Evolutionary conservation across 2,113 vertebrate genomes (phyloP), one percentile per base, ranked within the genome.

Genomic region (Xenopus laevis): DNA sequence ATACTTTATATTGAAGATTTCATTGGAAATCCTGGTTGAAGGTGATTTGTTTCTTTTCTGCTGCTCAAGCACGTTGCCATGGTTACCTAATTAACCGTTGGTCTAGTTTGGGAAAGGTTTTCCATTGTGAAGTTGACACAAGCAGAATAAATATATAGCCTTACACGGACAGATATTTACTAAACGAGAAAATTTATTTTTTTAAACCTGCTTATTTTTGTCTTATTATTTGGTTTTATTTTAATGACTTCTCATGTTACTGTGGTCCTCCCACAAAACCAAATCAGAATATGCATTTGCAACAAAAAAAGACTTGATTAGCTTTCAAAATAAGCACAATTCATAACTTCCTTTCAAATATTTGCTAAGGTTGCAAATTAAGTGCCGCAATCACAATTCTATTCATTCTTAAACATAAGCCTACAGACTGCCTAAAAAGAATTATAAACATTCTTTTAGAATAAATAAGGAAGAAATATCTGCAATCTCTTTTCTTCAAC

Each of bases 1-100:
- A 68, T 50, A n/a, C 30, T 63, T 55, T 70, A 67, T 67, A 70
- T 12, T 20, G 59, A 44, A 30, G 59, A 64, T 77, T 40, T 64
- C 66, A 68, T 77, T 77, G 74, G 46, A 57, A 77, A 70, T 47
- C 66, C 74, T 27, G 13, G 58, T 57, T 77, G 59, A 64, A 63
- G 27, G 69, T 77, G 74, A 77, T 77, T 77, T 63, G 65, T 77
- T 64, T 70, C 67, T 60, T 57, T 69, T 70, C 66, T 68, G 63
- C 74, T 64, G 61, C 45, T 52, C 33, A 63, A 64, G 59, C 59
- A 11, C 40, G 74, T 77, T 77, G 67, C 74, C 12, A 70, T 64
- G 66, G 74, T 57, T 64, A 70, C 74, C 74, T 62, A 77, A 70
- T 69, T 63, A 77, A 69, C 66, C 47, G 67, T 59, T 30, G 66